Percentiles rank a stretch among this genome's conserved stretches.
phyloP scores from a whole-genome alignment of 2,113 vertebrate species.

The Thomomys bottae region DNA sequence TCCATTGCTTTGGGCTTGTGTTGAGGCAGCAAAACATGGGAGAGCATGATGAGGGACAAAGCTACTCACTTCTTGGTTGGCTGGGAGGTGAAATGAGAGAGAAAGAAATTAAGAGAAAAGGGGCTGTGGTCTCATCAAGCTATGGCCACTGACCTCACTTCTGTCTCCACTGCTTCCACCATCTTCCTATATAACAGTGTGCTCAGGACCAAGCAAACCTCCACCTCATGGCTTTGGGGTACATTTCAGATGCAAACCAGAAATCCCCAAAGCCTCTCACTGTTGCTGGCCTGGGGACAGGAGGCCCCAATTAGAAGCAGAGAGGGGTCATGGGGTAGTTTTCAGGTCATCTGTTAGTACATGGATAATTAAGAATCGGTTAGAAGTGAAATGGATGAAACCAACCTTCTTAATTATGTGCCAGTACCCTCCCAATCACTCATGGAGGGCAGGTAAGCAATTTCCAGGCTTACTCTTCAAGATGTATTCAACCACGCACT shows the following conservation, averaged over 20 bases:
- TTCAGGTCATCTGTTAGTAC: slow-evolving; percentile 19
- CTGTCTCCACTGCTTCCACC: not conserved
- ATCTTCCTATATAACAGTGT: not conserved
- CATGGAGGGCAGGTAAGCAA: slow-evolving; percentile 34
- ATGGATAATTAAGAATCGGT: slow-evolving; percentile 54
- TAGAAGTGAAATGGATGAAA: slow-evolving; percentile 40
- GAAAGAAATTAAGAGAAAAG: not conserved
- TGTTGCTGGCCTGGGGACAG: not conserved
- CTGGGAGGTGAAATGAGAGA: not conserved
- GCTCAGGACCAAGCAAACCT: not conserved
- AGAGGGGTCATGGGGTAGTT: not conserved
- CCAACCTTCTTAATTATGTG: slow-evolving; percentile 48
- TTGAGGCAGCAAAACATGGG: not conserved
- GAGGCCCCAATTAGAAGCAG: not conserved
- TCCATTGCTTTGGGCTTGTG: not conserved
- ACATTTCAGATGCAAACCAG: not conserved
- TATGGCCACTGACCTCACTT: not conserved
- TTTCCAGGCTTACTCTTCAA: not conserved
- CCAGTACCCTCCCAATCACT: not conserved
- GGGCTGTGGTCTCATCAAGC: not conserved
- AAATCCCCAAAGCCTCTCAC: not conserved
- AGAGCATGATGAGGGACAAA: not conserved
- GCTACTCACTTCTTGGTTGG: not conserved
- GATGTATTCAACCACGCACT: not conserved
- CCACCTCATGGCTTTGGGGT: not conserved